phyloP scores from a whole-genome alignment of 1,140 invertebrate genomes.

The Drosophila sturtevanti region DNA sequence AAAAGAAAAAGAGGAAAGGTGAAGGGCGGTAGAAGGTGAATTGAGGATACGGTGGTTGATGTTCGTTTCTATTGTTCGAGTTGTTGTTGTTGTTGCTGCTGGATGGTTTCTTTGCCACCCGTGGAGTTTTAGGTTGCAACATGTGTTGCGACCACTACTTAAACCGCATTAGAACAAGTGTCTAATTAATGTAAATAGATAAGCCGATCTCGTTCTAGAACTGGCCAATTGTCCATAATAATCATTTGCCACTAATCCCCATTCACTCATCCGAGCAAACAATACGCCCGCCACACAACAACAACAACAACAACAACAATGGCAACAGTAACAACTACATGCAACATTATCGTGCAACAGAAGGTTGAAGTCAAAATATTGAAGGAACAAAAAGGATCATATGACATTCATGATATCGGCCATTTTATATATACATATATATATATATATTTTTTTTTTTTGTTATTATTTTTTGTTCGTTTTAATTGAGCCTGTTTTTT shows the following conservation, averaged over 20 bases:
- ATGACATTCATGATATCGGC: slow-evolving; percentile 42
- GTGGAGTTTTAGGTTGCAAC: slow-evolving; percentile 62
- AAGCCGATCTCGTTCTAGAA: slow-evolving; percentile 47
- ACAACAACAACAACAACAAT: no score
- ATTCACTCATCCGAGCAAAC: slow-evolving; percentile 26
- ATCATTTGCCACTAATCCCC: slow-evolving; percentile 48
- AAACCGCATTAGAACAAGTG: slow-evolving; percentile 58
- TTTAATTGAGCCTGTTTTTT: slow-evolving; percentile 58
- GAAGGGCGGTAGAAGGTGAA: slow-evolving; percentile 4
- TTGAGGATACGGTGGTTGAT: not conserved
- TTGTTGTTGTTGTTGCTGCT: not conserved
- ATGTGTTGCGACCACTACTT: slow-evolving; percentile 41
- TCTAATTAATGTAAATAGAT: slow-evolving; percentile 61
- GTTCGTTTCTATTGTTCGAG: not conserved
- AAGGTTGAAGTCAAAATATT: slow-evolving; percentile 17
- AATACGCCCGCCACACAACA: no score
- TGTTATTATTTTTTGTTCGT: no score
- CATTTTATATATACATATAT: slow-evolving; percentile 42
- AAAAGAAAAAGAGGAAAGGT: not conserved
- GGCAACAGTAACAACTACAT: not conserved
- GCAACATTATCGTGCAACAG: not conserved
- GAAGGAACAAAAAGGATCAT: slow-evolving; percentile 24
- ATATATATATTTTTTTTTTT: no score
- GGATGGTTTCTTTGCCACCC: slow-evolving; percentile 14
- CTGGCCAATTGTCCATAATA: slow-evolving; percentile 58